Base-by-base conservation (phyloP, 2,888 invertebrate species). In the Ormyrus nitidulus region DNA sequence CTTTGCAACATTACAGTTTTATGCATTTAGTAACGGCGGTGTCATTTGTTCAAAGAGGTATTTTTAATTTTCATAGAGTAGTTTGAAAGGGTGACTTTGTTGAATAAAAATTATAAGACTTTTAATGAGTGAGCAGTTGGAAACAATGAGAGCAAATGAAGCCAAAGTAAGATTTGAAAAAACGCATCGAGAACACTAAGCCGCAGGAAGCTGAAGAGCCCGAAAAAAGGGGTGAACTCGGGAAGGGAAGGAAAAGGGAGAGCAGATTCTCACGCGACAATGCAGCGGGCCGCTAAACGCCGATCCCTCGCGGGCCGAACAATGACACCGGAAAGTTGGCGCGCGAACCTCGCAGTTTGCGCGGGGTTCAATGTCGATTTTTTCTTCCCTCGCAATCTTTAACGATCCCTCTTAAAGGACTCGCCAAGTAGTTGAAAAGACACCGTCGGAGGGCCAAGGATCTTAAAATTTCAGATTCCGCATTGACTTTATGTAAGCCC, bases 401-500 rank as follows among this genome's bases (percentile, higher is more conserved):
- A 80, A 74, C 72, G 75, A 80, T 71, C 65, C 61, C 58, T 71
- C 70, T 81, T 76, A 70, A 59, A 19, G 56, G 74, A 66, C 65
- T 13, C 51, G 44, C 68, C 68, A 49, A 53, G 69, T 58, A 59
- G 46, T 51, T 77, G 54, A 53, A 11, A 19, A 34, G 34, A 34
- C 34, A 34, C 34, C 61, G 64, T 56, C 11, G 51, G 49, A n/a
- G 59, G 54, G 58, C 10, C 11, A 13, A 48, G 62, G 44, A 56
- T 19, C 61, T 82, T 81, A 77, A 81, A 81, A 81, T 82, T 81
- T 79, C 71, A 79, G 65, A 73, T 62, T 64, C 75, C 66, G 71
- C 66, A 76, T 76, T 46, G 73, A 77, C 56, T 77, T 76, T 69
- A 77, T 77, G 34, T 64, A 73, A 77, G 70, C 19, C 44, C 13